Evolutionary conservation across 2,888 invertebrate genomes (phyloP), one percentile per base, ranked within the genome.

Genomic region (Acleris holmiana): DNA sequence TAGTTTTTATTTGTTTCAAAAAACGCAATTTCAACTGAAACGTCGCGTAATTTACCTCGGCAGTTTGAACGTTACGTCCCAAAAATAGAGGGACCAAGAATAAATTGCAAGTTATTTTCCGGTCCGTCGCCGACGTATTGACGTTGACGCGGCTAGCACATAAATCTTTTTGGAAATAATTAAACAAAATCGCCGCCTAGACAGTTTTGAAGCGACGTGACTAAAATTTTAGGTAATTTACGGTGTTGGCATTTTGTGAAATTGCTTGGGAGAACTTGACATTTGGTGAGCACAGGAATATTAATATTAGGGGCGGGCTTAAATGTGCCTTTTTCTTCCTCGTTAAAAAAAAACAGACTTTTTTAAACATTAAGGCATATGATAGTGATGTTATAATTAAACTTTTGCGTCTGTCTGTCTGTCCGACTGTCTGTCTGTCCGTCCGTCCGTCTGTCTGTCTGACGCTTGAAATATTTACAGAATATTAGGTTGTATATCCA

Each of bases 61-160:
- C 41, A 53, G 53, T 53, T 47, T 53, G 29, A 46, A 53, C 53
- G 60, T 47, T 21, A 53, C 53, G 60, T 47, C 35, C 59, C 60
- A 29, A 53, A 35, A 61, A 53, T 35, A 61, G 51, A 51, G 51
- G 49, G 40, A 44, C 55, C 55, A 46, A 78, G 79, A 82, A 86
- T 88, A 88, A 88, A 87, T 86, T 83, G 82, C 78, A 78, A 81
- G 86, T 86, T 85, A 89, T 89, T 88, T 91, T 86, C 86, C 86
- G 82, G 78, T 2, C 83, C 86, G 86, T 79, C 86, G 80, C 79
- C 73, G 56, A 70, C 74, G 79, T 86, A 90, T 89, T 88, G 89
- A 90, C 87, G 86, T 70, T 66, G 67, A 66, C 57, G 65, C 53
- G 67, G 19, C 60, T 47, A 18, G 56, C 46, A 57, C 56, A 57